Conservation (phyloP, 2,113 vertebrate genomes). For the Psephotus haematonotus region DNA sequence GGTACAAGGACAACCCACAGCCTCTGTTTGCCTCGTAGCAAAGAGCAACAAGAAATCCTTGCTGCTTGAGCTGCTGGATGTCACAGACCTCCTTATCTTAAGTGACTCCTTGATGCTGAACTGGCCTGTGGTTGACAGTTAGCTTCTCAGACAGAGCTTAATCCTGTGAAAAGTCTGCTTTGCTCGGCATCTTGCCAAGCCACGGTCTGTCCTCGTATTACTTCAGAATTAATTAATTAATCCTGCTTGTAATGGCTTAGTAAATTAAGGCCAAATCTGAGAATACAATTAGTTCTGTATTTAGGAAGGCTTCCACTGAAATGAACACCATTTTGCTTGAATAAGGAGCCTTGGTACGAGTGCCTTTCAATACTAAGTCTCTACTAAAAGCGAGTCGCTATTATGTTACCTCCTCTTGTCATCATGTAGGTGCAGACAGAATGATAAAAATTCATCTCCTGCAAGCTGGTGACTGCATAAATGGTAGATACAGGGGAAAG, state of each 20-base stretch:
- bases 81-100: neutral
- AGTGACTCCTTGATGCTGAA: neutral
- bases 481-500: neutral
- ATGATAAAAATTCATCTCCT: neutral
- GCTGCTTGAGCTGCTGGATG: neutral
- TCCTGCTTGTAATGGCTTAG: neutral
- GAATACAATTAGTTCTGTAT: neutral
- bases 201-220: neutral
- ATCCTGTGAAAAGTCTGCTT: constrained; percentile 1
- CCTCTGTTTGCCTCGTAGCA: neutral
- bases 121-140: neutral
- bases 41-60: neutral
- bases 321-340: neutral
- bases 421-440: neutral
- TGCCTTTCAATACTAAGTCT: neutral
- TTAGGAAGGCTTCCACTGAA: neutral
- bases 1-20: neutral
- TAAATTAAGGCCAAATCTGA: neutral
- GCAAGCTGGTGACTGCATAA: neutral
- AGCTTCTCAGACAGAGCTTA: neutral
- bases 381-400: neutral
- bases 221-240: neutral
- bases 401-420: neutral
- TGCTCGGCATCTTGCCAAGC: neutral
- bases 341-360: neutral